phyloP scores from a whole-genome alignment of 2,113 vertebrate genomes.

The Aspidoscelis tigris region DNA sequence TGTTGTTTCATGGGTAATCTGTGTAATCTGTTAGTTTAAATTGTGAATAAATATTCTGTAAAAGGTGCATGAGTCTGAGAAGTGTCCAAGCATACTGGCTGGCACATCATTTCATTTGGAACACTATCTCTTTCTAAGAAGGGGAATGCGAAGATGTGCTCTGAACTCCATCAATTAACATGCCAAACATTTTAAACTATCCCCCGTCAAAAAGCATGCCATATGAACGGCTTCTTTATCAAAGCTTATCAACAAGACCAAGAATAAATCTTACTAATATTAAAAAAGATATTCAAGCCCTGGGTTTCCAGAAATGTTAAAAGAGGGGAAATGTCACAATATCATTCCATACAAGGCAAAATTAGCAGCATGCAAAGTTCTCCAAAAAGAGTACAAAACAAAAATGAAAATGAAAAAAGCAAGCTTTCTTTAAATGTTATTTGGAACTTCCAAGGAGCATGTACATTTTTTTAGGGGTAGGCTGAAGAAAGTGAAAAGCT shows the following conservation, averaged over 20 bases:
- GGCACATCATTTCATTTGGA: background rate
- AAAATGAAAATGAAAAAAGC: background rate
- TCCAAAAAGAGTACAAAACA: background rate
- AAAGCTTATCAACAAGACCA: background rate
- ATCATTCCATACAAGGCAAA: background rate
- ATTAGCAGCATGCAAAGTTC: background rate
- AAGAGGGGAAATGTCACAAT: background rate
- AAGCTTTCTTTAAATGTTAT: background rate
- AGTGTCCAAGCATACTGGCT: background rate
- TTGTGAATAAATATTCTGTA: background rate
- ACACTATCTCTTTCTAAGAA: background rate
- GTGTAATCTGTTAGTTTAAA: background rate
- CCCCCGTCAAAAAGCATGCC: background rate
- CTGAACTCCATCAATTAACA: background rate
- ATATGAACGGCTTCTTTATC: background rate
- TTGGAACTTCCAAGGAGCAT: background rate
- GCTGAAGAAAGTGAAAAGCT: slow-evolving; percentile 13
- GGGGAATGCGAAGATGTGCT: background rate
- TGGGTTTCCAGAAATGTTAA: background rate
- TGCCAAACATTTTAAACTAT: background rate
- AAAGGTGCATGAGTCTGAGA: background rate
- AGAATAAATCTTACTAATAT: background rate
- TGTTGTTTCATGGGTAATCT: background rate
- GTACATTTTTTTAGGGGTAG: background rate
- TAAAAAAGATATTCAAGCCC: background rate